Base-by-base conservation (phyloP, 2,888 invertebrate species). In the Chamaedrilus cognettii region DNA sequence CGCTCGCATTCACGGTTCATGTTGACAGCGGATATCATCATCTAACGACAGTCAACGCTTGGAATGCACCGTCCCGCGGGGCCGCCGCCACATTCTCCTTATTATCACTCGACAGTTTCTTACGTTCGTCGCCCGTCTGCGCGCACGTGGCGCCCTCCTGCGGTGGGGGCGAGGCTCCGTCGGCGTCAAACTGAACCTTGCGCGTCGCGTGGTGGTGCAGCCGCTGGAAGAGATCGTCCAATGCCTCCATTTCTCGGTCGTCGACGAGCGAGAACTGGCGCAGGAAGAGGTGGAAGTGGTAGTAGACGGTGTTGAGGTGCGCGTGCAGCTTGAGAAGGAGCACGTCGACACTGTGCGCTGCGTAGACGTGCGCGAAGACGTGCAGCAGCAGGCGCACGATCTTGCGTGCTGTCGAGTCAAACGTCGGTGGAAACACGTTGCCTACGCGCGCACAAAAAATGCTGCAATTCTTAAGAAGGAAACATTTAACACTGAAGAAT, bases 291-390 rank as follows among this genome's bases (percentile, higher is more conserved):
- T 94, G 94, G 86, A 97, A 90, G 87, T 97, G 96, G 86, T 93
- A 93, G 88, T 96, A 96, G 79, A 97, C 92, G 87, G 94, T 91
- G 88, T 97, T 96, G 86, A 97, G 90, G 87, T 97, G 96, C 83
- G 94, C 91, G 87, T 96, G 96, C 84, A 97, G 88, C 78, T 93
- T 64, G 35, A 97, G 89, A 85, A 93, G 88, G 83, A 93, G 92
- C 80, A 96, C 91, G 88, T 96, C 94, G 86, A 93, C 90, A 88
- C 96, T 96, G 89, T 98, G 97, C 86, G 93, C 92, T 85, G 95
- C 94, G 88, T 97, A 96, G 85, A 97, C 88, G 88, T 98, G 97
- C 85, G 96, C 96, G 88, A 97, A 89, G 86, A 97, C 96, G 87
- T 96, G 96, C 89, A 95, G 96, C 87, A 96, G 89, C 87, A 96